phyloP scores from a whole-genome alignment of 2,113 vertebrate genomes.

The Atherinomorus stipes region DNA sequence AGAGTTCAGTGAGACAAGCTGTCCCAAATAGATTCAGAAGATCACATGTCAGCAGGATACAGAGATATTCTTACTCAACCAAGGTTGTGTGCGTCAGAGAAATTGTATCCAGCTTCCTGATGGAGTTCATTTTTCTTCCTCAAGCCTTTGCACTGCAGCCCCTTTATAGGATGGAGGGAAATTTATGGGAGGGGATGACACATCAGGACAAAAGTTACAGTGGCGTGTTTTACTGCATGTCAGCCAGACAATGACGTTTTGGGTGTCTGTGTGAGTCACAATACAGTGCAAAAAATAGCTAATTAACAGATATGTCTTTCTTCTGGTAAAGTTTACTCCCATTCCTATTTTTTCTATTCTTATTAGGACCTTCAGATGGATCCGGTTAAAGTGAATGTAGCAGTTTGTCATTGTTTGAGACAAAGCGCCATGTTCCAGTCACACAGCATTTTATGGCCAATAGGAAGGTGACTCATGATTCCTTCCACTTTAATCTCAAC shows the following conservation, averaged over 20 bases:
- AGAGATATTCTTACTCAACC: conserved; percentile 82
- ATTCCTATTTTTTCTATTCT: no score
- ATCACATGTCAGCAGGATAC: conserved; percentile 85
- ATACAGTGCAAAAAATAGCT: background rate
- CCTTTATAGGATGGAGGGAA: conserved; percentile 59
- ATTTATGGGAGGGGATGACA: conserved; percentile 75
- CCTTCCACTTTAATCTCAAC: background rate
- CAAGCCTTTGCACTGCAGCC: conserved; percentile 40
- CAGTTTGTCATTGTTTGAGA: background rate
- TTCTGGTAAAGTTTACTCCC: no score
- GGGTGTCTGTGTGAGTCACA: background rate
- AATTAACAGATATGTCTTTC: no score
- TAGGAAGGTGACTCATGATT: background rate
- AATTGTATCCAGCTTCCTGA: conserved; percentile 84
- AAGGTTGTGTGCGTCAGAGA: conserved; percentile 85
- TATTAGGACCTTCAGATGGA: no score
- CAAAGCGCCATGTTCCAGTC: conserved; percentile 6
- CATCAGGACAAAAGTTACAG: conserved; percentile 64
- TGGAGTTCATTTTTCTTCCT: conserved; percentile 82
- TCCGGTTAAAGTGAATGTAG: background rate
- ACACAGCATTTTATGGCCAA: background rate
- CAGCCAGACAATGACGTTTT: conserved; percentile 25
- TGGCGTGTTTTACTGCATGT: conserved; percentile 35
- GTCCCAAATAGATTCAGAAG: conserved; percentile 82
- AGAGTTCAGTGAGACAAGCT: conserved; percentile 80